phyloP scores from a whole-genome alignment of 1,140 invertebrate genomes.

The Papilio glaucus region DNA sequence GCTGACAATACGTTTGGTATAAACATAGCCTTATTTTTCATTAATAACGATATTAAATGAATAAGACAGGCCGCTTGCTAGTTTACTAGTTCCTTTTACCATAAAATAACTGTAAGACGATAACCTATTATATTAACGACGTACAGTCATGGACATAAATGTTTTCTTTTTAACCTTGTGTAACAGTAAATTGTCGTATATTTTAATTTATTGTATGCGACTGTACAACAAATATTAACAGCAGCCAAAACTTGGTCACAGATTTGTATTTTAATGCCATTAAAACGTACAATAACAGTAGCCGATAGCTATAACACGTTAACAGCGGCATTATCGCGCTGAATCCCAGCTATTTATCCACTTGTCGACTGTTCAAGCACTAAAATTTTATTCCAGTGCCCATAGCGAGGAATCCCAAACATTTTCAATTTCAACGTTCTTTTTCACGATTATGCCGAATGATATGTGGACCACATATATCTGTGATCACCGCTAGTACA shows the following conservation, averaged over 20 bases:
- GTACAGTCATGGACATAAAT: too few relatives aligned
- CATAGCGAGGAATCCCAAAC: background rate
- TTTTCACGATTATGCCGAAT: background rate
- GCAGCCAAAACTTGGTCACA: background rate
- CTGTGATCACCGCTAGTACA: too few relatives aligned
- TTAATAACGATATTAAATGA: too few relatives aligned
- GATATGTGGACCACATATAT: too few relatives aligned
- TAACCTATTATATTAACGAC: too few relatives aligned
- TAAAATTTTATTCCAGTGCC: constrained; percentile 7
- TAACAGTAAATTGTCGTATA: too few relatives aligned
- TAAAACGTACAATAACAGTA: constrained; percentile 7
- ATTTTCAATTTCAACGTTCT: background rate
- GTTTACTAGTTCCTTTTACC: too few relatives aligned
- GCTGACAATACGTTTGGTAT: too few relatives aligned
- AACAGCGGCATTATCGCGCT: background rate
- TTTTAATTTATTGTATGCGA: background rate
- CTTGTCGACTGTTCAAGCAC: background rate
- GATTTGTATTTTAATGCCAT: background rate
- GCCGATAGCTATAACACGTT: background rate
- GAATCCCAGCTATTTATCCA: constrained; percentile 1
- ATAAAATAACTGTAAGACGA: too few relatives aligned
- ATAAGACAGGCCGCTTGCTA: too few relatives aligned
- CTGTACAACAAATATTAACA: background rate
- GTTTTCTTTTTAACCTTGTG: too few relatives aligned
- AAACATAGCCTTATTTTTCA: too few relatives aligned